These are phyloP conservation scores for Ridgeia piscesae DNA, from an alignment of 1,140 invertebrate genomes.

Conservation along the genomic window DNA sequence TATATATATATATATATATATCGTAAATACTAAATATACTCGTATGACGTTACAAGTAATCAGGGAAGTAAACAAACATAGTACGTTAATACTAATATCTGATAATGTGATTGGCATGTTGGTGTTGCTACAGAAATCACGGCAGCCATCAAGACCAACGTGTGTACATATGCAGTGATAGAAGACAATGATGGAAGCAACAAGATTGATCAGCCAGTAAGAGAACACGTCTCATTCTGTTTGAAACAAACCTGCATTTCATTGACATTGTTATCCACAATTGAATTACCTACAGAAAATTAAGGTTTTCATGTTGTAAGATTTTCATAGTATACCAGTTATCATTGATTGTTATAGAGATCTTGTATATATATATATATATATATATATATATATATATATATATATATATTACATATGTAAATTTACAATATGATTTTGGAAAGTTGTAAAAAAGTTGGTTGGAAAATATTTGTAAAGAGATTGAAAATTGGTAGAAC, in stretches of 20 bases:
- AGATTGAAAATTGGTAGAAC: too few relatives aligned
- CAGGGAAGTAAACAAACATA: too few relatives aligned
- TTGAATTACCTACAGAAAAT: not conserved
- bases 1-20: too few relatives aligned
- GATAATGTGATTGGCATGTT: not conserved
- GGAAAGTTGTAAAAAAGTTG: not conserved
- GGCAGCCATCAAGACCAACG: conserved; percentile 54
- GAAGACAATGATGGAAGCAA: conserved; percentile 39
- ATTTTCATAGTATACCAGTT: not conserved
- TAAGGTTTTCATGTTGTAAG: not conserved
- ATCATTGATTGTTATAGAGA: not conserved
- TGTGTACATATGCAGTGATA: conserved; percentile 55
- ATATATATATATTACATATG: not conserved
- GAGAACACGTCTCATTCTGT: conserved; percentile 11
- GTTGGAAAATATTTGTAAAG: not conserved
- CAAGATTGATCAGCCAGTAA: conserved; percentile 55
- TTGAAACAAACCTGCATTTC: too few relatives aligned
- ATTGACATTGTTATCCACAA: not conserved
- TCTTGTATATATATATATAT: not conserved
- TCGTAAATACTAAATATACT: too few relatives aligned
- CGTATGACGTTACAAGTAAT: too few relatives aligned
- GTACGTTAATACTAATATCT: too few relatives aligned
- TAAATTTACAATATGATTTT: too few relatives aligned
- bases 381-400: not conserved
- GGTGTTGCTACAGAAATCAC: conserved; percentile 45